Evolutionary conservation across 2,797 vertebrate species (phyloP).

Genomic region (Tokudaia tokunoshimensis): DNA sequence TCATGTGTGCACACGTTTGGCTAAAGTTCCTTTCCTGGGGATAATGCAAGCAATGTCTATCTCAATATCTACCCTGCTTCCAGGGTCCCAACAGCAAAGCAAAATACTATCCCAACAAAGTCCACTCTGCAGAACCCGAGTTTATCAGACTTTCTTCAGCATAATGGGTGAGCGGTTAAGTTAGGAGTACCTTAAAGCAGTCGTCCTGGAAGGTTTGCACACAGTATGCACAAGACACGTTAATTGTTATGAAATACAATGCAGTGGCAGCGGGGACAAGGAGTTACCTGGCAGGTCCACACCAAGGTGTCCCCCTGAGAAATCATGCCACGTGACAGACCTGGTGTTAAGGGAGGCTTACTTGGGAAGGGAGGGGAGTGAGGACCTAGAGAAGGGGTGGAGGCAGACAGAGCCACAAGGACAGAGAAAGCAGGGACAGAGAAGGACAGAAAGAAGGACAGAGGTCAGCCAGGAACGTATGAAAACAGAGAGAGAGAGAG

Average conservation of each 20-base stretch:
- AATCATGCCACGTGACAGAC: not conserved
- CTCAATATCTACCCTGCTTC: not conserved
- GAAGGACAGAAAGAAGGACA: not conserved
- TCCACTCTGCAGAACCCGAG: not conserved
- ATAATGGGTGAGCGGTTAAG: not conserved
- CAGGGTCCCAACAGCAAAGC: not conserved
- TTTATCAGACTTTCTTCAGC: not conserved
- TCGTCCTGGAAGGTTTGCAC: not conserved
- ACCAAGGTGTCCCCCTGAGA: not conserved
- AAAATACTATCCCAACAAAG: not conserved
- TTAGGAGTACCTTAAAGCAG: not conserved
- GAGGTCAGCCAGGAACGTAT: not conserved
- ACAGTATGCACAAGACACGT: not conserved
- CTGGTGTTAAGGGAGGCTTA: not conserved
- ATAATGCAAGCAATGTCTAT: not conserved
- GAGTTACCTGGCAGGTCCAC: not conserved
- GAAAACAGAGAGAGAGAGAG: not conserved
- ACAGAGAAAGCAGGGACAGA: not conserved
- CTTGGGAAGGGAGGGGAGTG: not conserved
- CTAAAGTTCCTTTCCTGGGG: not conserved
- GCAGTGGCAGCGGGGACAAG: not conserved
- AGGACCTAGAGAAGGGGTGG: not conserved
- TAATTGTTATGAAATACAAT: not conserved
- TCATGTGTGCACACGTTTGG: not conserved
- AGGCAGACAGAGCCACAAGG: not conserved